These are phyloP conservation scores for Hydrochoerus hydrochaeris DNA, from an alignment of 2,113 vertebrate species.

Conservation along the genomic window DNA sequence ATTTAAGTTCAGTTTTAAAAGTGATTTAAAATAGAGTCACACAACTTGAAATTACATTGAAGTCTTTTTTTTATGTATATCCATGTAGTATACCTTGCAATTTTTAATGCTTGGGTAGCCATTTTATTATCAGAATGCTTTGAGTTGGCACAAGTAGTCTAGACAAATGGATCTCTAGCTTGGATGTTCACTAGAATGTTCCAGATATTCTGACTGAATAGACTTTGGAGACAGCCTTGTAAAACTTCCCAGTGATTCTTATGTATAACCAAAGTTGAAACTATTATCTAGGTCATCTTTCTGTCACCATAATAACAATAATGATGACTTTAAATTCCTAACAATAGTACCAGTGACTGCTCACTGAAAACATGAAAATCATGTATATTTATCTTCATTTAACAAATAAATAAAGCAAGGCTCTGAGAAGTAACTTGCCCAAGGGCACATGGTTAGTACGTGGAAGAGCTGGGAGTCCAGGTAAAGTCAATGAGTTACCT, in stretches of 20 bases:
- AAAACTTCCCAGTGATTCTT: neutral
- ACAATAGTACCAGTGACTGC: neutral
- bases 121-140: neutral
- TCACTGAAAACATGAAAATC: neutral
- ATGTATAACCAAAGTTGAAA: neutral
- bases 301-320: neutral
- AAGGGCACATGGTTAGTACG: neutral
- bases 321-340: neutral
- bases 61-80: neutral
- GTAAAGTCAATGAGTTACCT: neutral
- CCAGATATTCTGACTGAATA: neutral
- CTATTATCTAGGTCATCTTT: neutral
- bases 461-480: neutral
- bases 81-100: neutral
- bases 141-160: neutral
- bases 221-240: neutral
- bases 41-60: neutral
- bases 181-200: neutral
- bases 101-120: neutral
- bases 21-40: conserved; percentile 27
- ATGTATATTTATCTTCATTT: neutral
- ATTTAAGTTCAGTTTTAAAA: conserved; percentile 33
- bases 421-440: neutral
- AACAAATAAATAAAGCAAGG: neutral
- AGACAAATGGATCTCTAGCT: neutral